Evolutionary conservation across 2,888 invertebrate genomes (phyloP).

Genomic region (Catocala sponsa): DNA sequence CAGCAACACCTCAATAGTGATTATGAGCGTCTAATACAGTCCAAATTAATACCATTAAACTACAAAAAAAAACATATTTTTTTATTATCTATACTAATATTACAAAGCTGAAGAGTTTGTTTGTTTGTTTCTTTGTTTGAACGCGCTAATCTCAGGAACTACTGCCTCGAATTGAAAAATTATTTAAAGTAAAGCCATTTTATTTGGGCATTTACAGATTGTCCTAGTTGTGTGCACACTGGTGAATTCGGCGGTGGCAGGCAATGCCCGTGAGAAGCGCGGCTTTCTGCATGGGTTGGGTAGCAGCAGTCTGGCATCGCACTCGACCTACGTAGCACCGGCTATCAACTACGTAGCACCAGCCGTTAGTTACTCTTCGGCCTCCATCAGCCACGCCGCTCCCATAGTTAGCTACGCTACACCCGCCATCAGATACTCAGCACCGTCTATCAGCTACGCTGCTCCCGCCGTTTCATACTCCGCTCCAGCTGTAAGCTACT

Average conservation of each 20-base stretch:
- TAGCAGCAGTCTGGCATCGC: neutral
- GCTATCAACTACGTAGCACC: neutral
- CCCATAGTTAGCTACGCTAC: neutral
- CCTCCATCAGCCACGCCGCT: neutral
- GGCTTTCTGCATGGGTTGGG: constrained; percentile 6
- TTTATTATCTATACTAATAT: no score
- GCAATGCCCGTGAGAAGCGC: constrained; percentile 8
- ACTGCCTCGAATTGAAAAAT: no score
- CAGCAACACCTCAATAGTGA: no score
- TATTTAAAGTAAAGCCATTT: no score
- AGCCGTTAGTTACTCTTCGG: constrained; percentile 1
- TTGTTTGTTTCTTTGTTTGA: no score
- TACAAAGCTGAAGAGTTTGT: no score
- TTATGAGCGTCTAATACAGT: no score
- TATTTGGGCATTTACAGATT: neutral
- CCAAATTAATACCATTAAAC: no score
- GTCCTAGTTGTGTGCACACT: constrained; percentile 3
- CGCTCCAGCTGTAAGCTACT: constrained; percentile 4
- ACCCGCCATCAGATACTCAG: constrained; percentile 7
- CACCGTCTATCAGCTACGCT: constrained; percentile 14
- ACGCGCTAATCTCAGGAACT: no score
- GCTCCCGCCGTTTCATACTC: constrained; percentile 1
- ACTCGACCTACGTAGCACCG: neutral
- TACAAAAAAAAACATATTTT: no score
- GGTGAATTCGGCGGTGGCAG: neutral